Base-by-base conservation (phyloP, 2,797 vertebrate species). In the Strix occidentalis region DNA sequence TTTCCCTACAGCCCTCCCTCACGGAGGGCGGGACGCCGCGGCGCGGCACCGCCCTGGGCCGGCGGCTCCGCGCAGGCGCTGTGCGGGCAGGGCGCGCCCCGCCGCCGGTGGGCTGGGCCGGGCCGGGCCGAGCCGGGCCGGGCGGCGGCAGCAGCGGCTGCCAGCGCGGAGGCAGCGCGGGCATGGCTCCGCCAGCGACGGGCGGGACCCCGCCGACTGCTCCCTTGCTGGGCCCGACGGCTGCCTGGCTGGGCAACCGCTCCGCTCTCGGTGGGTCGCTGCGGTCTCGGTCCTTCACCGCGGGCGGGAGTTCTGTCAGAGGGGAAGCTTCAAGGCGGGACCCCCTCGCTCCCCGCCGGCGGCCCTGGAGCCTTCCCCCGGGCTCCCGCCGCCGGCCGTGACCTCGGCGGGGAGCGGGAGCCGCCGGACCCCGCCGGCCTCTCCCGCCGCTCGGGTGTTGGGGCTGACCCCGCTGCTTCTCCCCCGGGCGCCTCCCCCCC, bases 1-100 rank as follows among this genome's bases (percentile, higher is more conserved):
- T 41, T 41, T 41, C 39, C 39, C 39, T 39, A 13, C 26, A 1
- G 3, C 46, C 5, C 5, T 1, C 21, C 17, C 43, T 2, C 4
- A 8, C 3, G 1, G 5, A 17, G 5, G 33, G 41, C 33, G 17
- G 23, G 41, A 11, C 20, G 2, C 4, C 0, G 3, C 2, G 2
- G 6, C 4, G 5, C 78, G 5, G 70, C 51, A 16, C 65, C n/a
- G 45, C 68, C 71, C 17, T 35, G 14, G 9, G 8, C 53, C 20
- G 20, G 41, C 48, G 10, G 53, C 23, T 5, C n/a, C 10, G 51
- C 94, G 94, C 92, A 95, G 74, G 78, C 94, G 78, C 86, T 2
- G 23, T 54, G 50, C 20, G 28, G 57, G 15, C 5, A 31, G 74
- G 63, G 51, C 57, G 56, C 26, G 84, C 14, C 61, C 13, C 71